Base-by-base conservation (phyloP, 2,113 vertebrate genomes). In the Argyrosomus japonicus region DNA sequence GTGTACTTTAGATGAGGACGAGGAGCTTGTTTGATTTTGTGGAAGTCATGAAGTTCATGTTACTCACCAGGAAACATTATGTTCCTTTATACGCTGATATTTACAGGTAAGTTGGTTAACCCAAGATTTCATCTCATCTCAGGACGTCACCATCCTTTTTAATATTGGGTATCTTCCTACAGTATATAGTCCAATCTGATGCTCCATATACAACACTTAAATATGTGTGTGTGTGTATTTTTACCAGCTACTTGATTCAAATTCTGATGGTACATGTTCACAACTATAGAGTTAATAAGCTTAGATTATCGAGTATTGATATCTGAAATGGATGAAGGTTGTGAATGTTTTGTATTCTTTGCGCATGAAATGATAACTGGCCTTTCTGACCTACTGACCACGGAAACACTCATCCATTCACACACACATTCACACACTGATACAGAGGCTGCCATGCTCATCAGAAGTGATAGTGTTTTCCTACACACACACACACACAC, bases 1-100 rank as follows among this genome's bases (percentile, higher is more conserved):
- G 21, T 23, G 36, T 68, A 64, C 79, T 82, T 63, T 21, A 71
- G 23, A 36, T 36, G 36, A 8, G 13, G 65, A 58, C 6, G 10
- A 68, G 50, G 2, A 74, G 62, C 12, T 60, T 2, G 51, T 56
- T 54, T 75, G 48, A 25, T 56, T 14, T 29, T 0, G 4, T 53
- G 0, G 47, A 43, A 54, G 57, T n/a, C 12, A 11, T 56, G 2
- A 69, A 81, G 43, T 64, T 57, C 8, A 60, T 25, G 17, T 27
- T 45, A 17, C 11, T 57, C 25, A 11, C 50, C 25, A 45, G 32
- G 48, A 63, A 75, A 47, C 9, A 1, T 54, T 2, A 12, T 76
- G 36, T 68, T 75, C 48, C 77, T 43, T 10, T 9, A 19, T 50
- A n/a, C 1, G 6, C 58, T 53, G 19, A 36, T 19, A 15, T 54